A percentile compares a stretch with the other conserved stretches of the same genome.
phyloP scores from a whole-genome alignment of 2,888 invertebrate species.

The Epistrophe eligans region DNA sequence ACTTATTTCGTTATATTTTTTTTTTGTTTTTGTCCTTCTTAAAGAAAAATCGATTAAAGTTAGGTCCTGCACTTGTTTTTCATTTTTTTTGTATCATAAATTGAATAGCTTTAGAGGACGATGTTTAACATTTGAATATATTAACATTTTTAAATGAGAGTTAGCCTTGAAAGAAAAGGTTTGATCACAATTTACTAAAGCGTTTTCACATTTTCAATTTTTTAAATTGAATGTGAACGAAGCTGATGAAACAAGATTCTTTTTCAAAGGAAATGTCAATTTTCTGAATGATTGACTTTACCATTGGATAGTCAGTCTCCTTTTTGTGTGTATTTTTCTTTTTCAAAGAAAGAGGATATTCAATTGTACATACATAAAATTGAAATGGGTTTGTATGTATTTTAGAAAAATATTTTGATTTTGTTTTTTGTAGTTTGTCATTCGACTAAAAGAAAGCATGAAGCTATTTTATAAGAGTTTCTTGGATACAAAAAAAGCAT shows the following conservation, averaged over 20 bases:
- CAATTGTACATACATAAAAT: constrained; percentile 3
- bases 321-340: not conserved
- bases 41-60: constrained; percentile 13
- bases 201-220: constrained; percentile 29
- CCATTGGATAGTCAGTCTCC: constrained; percentile 5
- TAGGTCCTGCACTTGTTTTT: constrained; percentile 13
- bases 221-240: constrained; percentile 37
- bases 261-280: constrained; percentile 55
- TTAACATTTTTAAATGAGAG: constrained; percentile 21
- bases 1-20: constrained; percentile 5
- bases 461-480: not conserved
- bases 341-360: not conserved
- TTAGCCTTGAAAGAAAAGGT: not conserved
- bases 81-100: not conserved
- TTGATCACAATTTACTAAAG: constrained; percentile 35
- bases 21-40: not conserved
- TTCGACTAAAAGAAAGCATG: constrained; percentile 41
- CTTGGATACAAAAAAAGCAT: constrained; percentile 40
- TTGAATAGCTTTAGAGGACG: constrained; percentile 20
- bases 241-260: not conserved
- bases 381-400: constrained; percentile 63
- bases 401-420: not conserved
- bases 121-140: constrained; percentile 31
- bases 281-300: constrained; percentile 56
- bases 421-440: not conserved